Conservation (phyloP, 2,888 invertebrate species). For the Luperina nickerlii region DNA sequence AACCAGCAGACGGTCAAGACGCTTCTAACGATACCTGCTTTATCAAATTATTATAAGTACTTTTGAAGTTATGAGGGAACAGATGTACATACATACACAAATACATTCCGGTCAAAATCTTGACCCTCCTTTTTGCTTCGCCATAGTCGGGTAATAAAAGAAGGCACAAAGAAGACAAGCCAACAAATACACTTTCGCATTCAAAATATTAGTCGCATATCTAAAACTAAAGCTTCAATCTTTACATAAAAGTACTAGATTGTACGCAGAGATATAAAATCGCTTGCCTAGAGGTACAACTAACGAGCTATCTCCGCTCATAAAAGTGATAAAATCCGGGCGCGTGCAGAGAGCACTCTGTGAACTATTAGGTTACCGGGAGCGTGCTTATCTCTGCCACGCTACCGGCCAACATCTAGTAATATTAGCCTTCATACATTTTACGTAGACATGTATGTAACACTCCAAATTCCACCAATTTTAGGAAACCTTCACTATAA, state of each 20-base stretch:
- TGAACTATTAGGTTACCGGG: conserved; percentile 40
- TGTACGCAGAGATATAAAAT: conserved; percentile 1
- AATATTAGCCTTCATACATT: not conserved
- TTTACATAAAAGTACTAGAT: conserved; percentile 17
- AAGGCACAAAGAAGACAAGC: no score
- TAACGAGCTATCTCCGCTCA: conserved; percentile 23
- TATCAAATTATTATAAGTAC: no score
- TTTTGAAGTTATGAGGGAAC: no score
- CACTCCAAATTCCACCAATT: no score
- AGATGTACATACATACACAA: no score
- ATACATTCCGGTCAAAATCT: no score
- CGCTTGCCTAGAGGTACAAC: not conserved
- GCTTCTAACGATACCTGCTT: no score
- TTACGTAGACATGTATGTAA: no score
- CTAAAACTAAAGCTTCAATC: not conserved
- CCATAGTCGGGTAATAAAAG: no score
- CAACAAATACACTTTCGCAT: no score
- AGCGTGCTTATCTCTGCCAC: conserved; percentile 45
- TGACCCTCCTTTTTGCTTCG: no score
- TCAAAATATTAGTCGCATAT: not conserved
- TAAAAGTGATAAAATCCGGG: conserved; percentile 32
- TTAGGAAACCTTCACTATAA: not conserved
- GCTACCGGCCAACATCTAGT: conserved; percentile 27
- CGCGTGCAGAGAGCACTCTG: conserved; percentile 34
- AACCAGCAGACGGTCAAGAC: no score